A percentile compares a stretch with the other conserved stretches of the same genome.
phyloP scores from a whole-genome alignment of 1,140 invertebrate genomes.

The Pseudomyrmex sp. region DNA sequence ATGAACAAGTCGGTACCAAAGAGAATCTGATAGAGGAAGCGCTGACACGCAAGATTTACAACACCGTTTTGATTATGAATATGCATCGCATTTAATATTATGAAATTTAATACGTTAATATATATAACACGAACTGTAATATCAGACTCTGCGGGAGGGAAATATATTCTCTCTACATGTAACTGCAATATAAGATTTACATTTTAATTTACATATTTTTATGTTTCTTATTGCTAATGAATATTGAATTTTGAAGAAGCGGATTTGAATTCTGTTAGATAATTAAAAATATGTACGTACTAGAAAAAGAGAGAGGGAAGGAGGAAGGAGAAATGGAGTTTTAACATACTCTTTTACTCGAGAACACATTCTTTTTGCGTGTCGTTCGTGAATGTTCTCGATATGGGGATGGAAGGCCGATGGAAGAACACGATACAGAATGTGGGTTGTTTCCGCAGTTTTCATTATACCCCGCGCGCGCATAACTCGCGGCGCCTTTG shows the following conservation, averaged over 20 bases:
- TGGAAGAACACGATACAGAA: slow-evolving; percentile 25
- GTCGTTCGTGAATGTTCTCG: not conserved
- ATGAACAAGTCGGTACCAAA: slow-evolving; percentile 26
- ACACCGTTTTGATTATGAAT: not conserved
- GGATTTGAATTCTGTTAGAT: not conserved
- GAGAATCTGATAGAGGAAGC: slow-evolving; percentile 33
- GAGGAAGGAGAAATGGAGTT: no score
- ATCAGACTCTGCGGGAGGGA: no score
- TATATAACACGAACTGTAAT: no score
- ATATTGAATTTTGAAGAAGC: not conserved
- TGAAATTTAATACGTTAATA: not conserved
- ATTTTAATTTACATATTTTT: not conserved
- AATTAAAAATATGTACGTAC: not conserved
- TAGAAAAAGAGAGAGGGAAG: no score
- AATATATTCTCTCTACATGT: no score
- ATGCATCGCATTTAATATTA: not conserved
- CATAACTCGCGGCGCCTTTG: slow-evolving; percentile 59
- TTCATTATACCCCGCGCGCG: slow-evolving; percentile 65
- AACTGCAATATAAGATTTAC: not conserved
- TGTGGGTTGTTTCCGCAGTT: slow-evolving; percentile 63
- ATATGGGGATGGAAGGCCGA: not conserved
- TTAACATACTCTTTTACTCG: not conserved
- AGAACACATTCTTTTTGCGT: no score
- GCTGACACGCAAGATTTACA: slow-evolving; percentile 27
- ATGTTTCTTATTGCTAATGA: not conserved